phyloP scores from a whole-genome alignment of 2,797 vertebrate species.

The Borostomias antarcticus region DNA sequence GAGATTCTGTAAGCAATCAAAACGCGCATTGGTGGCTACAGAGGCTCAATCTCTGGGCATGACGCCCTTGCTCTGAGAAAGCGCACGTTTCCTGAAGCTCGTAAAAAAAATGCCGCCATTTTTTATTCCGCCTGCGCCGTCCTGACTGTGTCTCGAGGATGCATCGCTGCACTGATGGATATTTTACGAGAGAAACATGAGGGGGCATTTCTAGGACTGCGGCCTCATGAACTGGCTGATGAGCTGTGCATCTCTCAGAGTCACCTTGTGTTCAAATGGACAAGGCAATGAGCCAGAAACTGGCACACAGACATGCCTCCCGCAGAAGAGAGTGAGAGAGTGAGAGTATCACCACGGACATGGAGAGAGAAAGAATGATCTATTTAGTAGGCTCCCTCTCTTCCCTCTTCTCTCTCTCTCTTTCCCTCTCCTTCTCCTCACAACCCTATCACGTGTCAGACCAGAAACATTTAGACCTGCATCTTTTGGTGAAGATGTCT shows the following conservation, averaged over 20 bases:
- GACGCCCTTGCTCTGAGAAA: no score
- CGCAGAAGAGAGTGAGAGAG: constrained; percentile 43
- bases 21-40: no score
- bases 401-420: constrained; percentile 1
- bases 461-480: no score
- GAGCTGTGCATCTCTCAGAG: constrained; percentile 47
- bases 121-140: not conserved
- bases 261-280: constrained; percentile 71
- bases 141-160: constrained; percentile 60
- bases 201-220: constrained; percentile 63
- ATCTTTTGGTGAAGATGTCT: not conserved
- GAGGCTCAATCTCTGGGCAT: no score
- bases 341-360: not conserved
- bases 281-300: constrained; percentile 50
- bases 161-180: constrained; percentile 71
- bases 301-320: constrained; percentile 51
- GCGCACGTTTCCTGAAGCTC: no score
- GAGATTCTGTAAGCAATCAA: no score
- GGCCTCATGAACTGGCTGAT: constrained; percentile 45
- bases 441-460: no score
- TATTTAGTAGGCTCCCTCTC: no score
- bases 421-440: no score
- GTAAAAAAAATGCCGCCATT: not conserved
- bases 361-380: constrained; percentile 22
- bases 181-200: constrained; percentile 71